A percentile compares a stretch with the other conserved stretches of the same genome.
Evolutionary conservation across 2,113 vertebrate genomes (phyloP).

Genomic region (Datnioides undecimradiatus): DNA sequence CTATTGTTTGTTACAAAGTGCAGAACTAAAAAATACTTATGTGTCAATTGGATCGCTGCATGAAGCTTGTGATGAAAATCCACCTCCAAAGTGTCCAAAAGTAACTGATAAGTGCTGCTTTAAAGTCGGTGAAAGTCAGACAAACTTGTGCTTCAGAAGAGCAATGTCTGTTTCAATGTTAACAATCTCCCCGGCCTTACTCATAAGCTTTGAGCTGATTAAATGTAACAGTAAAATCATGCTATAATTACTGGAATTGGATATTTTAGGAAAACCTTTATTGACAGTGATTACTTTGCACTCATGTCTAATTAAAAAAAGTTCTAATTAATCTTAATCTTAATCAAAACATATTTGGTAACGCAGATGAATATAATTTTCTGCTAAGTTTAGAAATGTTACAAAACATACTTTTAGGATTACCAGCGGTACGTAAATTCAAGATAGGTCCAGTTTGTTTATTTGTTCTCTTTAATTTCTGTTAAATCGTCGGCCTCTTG

Average conservation of each 20-base stretch:
- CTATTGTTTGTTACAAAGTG: no score
- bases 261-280: neutral
- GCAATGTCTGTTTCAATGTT: no score
- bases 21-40: no score
- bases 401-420: neutral
- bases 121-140: no score
- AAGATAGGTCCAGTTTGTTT: neutral
- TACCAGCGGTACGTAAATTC: neutral
- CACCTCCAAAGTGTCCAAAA: neutral
- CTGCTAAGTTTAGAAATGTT: neutral
- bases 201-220: neutral
- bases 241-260: neutral
- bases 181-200: no score
- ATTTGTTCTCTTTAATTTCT: neutral
- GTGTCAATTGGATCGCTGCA: no score
- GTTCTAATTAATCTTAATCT: neutral
- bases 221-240: neutral
- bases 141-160: no score
- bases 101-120: no score
- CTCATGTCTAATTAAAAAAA: neutral
- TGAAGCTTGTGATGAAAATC: neutral
- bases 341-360: neutral
- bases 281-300: neutral
- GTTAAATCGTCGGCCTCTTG: neutral
- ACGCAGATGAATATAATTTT: neutral